Percentiles rank a stretch among this genome's conserved stretches.
These are phyloP conservation scores for Rotaria macrura DNA, from an alignment of 2,888 invertebrate species.

Conservation along the genomic window DNA sequence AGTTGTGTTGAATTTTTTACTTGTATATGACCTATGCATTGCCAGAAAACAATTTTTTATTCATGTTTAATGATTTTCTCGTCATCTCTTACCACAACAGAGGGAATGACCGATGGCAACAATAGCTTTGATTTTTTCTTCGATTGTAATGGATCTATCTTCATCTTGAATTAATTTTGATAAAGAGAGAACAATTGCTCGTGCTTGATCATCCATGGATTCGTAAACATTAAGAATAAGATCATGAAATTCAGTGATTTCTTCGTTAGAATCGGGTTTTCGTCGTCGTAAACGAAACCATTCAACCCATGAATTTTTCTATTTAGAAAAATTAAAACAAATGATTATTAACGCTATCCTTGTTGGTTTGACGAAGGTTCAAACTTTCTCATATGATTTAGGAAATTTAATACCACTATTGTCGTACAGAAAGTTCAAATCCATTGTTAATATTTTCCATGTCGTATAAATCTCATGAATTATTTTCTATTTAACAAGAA, in stretches of 20 bases:
- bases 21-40: background rate
- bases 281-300: background rate
- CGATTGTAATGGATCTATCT: background rate
- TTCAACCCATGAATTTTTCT: background rate
- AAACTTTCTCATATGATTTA: background rate
- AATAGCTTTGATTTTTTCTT: slow-evolving; percentile 14
- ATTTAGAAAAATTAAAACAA: background rate
- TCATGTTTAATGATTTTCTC: no score
- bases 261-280: background rate
- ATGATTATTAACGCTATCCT: background rate
- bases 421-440: background rate
- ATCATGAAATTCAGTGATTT: slow-evolving; percentile 4
- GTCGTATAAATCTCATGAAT: background rate
- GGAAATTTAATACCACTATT: background rate
- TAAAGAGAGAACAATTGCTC: background rate
- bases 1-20: background rate
- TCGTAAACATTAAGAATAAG: slow-evolving; percentile 4
- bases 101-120: background rate
- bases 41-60: background rate
- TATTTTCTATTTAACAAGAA: background rate
- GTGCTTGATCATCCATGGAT: slow-evolving; percentile 5
- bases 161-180: background rate
- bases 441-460: no score
- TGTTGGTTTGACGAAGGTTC: background rate
- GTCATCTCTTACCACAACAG: background rate